Conservation (phyloP, 1,140 invertebrate genomes). For the Notospermus geniculatus region DNA sequence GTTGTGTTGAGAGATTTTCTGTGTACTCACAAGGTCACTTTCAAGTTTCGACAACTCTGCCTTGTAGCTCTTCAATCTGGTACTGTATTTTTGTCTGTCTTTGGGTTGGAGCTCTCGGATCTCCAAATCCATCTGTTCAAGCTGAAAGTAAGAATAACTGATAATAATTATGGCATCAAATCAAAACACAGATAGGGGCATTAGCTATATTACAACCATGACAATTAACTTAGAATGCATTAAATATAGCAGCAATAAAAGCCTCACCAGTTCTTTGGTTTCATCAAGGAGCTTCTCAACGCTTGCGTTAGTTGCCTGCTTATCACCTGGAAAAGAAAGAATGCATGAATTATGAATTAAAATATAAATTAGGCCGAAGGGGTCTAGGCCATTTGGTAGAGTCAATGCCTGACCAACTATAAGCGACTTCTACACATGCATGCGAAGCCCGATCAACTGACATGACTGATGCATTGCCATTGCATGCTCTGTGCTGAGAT, state of each 20-base stretch:
- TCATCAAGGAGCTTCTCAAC: constrained; percentile 67
- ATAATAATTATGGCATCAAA: neutral
- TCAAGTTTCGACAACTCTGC: constrained; percentile 82
- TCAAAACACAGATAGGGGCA: too few relatives aligned
- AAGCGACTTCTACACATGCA: too few relatives aligned
- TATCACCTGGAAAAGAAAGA: constrained; percentile 45
- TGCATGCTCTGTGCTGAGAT: too few relatives aligned
- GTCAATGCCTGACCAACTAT: too few relatives aligned
- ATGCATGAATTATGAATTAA: neutral
- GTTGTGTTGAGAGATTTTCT: too few relatives aligned
- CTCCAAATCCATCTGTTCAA: constrained; percentile 88
- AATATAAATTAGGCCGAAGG: neutral
- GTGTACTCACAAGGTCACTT: constrained; percentile 68
- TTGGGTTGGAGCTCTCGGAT: constrained; percentile 71
- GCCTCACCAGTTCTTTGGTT: constrained; percentile 76
- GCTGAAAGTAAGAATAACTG: constrained; percentile 32
- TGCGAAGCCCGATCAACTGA: too few relatives aligned
- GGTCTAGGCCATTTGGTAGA: too few relatives aligned
- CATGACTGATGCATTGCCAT: too few relatives aligned
- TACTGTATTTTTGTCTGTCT: constrained; percentile 70
- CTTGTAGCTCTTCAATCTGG: constrained; percentile 79
- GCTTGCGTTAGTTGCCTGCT: constrained; percentile 41
- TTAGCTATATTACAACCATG: too few relatives aligned
- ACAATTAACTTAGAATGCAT: neutral
- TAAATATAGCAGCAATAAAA: constrained; percentile 3